Conservation (phyloP, 2,113 vertebrate species). For the Alligator sinensis region DNA sequence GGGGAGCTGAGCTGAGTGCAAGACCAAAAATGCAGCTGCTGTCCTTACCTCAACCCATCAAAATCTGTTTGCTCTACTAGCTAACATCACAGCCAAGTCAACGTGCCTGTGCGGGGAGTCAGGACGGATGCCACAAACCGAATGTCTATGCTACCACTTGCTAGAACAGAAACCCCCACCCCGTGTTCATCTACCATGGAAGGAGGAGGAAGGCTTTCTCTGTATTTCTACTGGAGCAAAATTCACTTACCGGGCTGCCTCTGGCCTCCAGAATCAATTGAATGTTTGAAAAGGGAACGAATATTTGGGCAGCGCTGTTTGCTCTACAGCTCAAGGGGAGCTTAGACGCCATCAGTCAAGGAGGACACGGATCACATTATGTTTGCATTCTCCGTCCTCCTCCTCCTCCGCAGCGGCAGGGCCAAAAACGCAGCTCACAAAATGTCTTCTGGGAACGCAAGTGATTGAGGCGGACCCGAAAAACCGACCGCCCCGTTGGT, state of each 20-base stretch:
- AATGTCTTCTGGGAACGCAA: not conserved
- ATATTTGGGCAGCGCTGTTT: not conserved
- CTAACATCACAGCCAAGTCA: rapidly evolving
- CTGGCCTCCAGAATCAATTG: not conserved
- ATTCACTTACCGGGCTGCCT: not conserved
- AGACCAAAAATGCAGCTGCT: not conserved
- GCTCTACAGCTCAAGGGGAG: not conserved
- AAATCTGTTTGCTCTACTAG: rapidly evolving
- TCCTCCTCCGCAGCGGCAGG: not conserved
- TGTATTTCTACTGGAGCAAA: not conserved
- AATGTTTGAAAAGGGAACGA: not conserved
- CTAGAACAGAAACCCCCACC: not conserved
- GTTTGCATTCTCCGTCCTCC: not conserved
- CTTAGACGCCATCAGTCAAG: not conserved
- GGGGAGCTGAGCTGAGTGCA: not conserved
- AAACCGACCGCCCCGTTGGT: not conserved
- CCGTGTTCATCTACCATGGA: not conserved
- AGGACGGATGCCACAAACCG: not conserved
- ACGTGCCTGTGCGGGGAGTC: rapidly evolving
- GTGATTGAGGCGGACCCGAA: not conserved
- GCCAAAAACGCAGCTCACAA: not conserved
- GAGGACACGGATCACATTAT: not conserved
- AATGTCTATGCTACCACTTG: not conserved
- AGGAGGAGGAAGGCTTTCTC: not conserved
- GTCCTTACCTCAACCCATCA: not conserved